Evolutionary conservation across 2,888 invertebrate genomes (phyloP).

Genomic region (Plemyria rubiginata): DNA sequence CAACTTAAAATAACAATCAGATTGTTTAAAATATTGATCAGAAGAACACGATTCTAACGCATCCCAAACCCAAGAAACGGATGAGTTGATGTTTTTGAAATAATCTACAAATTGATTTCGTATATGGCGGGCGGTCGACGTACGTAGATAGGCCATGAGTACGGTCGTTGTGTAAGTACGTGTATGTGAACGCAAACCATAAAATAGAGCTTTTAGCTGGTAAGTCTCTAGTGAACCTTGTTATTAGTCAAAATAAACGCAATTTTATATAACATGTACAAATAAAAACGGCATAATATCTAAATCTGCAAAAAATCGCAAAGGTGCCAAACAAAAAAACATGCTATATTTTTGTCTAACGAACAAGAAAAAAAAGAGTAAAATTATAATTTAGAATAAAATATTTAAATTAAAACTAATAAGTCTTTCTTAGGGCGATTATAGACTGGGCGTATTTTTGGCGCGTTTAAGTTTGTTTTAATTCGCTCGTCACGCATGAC

Average conservation of each 20-base stretch:
- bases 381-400: slow-evolving; percentile 8
- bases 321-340: slow-evolving; percentile 45
- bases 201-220: slow-evolving; percentile 39
- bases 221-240: slow-evolving; percentile 43
- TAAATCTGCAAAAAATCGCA: slow-evolving; percentile 26
- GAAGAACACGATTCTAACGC: too few species aligned
- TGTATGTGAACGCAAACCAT: slow-evolving; percentile 10
- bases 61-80: too few species aligned
- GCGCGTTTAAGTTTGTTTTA: not conserved
- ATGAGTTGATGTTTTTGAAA: too few species aligned
- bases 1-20: not conserved
- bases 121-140: too few species aligned
- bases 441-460: not conserved
- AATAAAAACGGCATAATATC: slow-evolving; percentile 16
- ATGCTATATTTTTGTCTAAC: slow-evolving; percentile 24
- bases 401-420: slow-evolving; percentile 1
- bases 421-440: not conserved
- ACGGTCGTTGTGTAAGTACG: not conserved
- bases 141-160: not conserved
- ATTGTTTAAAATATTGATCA: too few species aligned
- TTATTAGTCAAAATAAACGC: slow-evolving; percentile 17
- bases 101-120: too few species aligned
- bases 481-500: not conserved
- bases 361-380: not conserved
- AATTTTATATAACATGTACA: not conserved